Percentiles rank a stretch among this genome's conserved stretches.
Evolutionary conservation across 2,113 vertebrate species (phyloP).

Genomic region (Plotosus lineatus): DNA sequence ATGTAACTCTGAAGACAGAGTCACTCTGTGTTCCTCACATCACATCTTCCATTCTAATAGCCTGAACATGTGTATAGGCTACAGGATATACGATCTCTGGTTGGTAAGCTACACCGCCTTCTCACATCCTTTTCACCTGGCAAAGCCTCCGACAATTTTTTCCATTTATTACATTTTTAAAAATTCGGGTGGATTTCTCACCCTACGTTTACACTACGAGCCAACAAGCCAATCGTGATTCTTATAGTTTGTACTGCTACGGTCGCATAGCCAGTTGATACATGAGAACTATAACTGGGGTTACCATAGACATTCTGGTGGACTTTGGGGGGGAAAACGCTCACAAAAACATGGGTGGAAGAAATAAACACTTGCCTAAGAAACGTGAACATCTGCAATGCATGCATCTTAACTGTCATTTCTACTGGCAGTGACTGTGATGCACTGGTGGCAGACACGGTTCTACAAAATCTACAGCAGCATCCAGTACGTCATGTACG

Average conservation of each 20-base stretch:
- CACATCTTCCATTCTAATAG: constrained; percentile 69
- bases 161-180: background rate
- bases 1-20: constrained; percentile 66
- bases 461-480: too few species aligned
- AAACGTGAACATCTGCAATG: too few species aligned
- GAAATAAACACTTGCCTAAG: too few species aligned
- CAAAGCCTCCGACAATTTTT: background rate
- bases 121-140: background rate
- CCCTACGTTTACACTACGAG: background rate
- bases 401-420: too few species aligned
- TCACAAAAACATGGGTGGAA: too few species aligned
- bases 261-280: too few species aligned
- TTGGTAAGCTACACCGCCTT: constrained; percentile 26
- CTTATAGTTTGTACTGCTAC: constrained; percentile 1
- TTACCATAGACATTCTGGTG: too few species aligned
- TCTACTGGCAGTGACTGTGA: too few species aligned
- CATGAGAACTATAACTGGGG: too few species aligned
- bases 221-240: background rate
- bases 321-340: too few species aligned
- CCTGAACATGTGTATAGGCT: constrained; percentile 45
- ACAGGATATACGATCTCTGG: constrained; percentile 26
- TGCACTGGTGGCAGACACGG: too few species aligned
- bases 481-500: too few species aligned
- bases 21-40: constrained; percentile 68
- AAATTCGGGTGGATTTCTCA: background rate